Evolutionary conservation across 2,797 vertebrate species (phyloP), one percentile per base, ranked within the genome.

Genomic region (Atherinosoma microstoma): DNA sequence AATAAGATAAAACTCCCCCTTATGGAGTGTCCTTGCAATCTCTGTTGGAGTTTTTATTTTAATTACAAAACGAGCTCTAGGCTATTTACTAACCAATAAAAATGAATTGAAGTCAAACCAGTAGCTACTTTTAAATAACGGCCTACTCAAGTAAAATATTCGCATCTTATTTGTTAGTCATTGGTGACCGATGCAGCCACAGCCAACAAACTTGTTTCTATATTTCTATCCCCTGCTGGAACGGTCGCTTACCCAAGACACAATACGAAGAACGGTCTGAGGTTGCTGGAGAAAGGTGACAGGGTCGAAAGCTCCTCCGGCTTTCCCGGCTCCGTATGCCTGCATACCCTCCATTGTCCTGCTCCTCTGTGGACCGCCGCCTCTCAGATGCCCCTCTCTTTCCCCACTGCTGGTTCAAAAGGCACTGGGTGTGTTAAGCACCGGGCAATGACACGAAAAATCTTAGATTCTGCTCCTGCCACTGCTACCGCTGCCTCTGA

Each of bases 301-400:
- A 45, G 95, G 96, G 94, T 98, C 97, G 93, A 99, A 98, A 89
- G 97, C 96, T 93, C 97, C 97, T 51, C 97, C 97, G 82, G 97
- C 96, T 94, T 96, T 97, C 76, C 96, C 96, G 13, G 97, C 97
- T 94, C 97, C 97, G 80, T 97, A 98, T 71, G 97, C 97, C 90
- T 93, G 92, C 91, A 95, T 95, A 85, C 96, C 95, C 91, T 97
- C 97, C 96, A 97, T 97, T 79, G 79, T 94, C 78, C 81, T 78
- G 73, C 75, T 82, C 42, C 57, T 77, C 60, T 83, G 70, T 73
- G 68, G 70, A 70, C 84, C 65, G 42, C 56, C 83, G 81, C 75
- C 77, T 77, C 72, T 73, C 67, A 51, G 73, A 47, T 82, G 57
- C 80, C 62, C 76, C 79, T 70, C 73, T 66, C 67, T 80, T 69